Evolutionary conservation across 2,888 invertebrate genomes (phyloP).

Genomic region (Dioctria linearis): DNA sequence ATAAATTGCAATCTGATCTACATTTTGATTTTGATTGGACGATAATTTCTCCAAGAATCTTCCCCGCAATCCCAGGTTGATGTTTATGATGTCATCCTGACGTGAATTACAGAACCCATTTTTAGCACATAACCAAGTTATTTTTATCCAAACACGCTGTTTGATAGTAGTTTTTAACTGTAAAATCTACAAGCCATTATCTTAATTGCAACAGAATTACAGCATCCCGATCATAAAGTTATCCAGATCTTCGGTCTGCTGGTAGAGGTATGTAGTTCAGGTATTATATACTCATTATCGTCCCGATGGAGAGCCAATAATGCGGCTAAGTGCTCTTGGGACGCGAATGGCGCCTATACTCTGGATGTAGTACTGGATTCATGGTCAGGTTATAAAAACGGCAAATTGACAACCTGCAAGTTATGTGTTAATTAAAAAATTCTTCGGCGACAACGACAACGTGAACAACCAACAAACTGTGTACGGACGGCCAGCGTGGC

Average conservation of each 20-base stretch:
- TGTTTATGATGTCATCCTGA: constrained; percentile 22
- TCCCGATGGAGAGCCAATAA: background rate
- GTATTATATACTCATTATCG: background rate
- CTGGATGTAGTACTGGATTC: background rate
- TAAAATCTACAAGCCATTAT: constrained; percentile 39
- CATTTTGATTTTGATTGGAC: no score
- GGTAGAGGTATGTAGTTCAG: background rate
- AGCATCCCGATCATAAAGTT: constrained; percentile 42
- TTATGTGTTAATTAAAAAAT: constrained; percentile 59
- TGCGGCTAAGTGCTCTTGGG: constrained; percentile 3
- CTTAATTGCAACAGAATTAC: constrained; percentile 40
- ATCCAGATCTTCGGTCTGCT: background rate
- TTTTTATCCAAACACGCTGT: constrained; percentile 19
- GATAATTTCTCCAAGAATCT: no score
- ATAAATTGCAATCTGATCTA: no score
- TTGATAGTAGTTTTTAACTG: constrained; percentile 27
- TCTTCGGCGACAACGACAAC: constrained; percentile 18
- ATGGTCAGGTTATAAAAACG: constrained; percentile 34
- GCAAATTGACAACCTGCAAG: constrained; percentile 53
- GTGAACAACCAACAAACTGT: no score
- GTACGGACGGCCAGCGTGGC: background rate
- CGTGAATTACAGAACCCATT: constrained; percentile 31
- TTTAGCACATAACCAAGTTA: constrained; percentile 15
- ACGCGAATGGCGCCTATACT: constrained; percentile 34
- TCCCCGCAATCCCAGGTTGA: no score